Evolutionary conservation across 2,113 vertebrate species (phyloP).

Genomic region (Lagopus muta): DNA sequence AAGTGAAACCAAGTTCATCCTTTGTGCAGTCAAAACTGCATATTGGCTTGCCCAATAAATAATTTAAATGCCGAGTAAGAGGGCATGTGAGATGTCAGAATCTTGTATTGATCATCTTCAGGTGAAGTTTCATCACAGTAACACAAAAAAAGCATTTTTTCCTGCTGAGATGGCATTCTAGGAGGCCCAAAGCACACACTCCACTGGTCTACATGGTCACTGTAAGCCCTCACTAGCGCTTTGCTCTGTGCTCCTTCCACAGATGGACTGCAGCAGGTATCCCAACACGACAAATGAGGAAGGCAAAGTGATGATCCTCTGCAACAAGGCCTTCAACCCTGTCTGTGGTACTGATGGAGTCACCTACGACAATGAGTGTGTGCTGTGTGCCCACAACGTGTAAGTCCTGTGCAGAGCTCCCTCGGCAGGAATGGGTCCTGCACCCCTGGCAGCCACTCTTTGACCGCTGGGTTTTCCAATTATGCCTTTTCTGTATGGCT

Average conservation of each 20-base stretch:
- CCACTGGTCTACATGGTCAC: not conserved
- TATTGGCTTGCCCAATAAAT: not conserved
- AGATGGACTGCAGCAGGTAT: constrained; percentile 56
- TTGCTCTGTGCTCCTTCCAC: not conserved
- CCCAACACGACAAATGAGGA: not conserved
- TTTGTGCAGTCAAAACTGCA: not conserved
- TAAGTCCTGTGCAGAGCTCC: not conserved
- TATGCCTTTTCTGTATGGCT: not conserved
- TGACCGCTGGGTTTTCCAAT: not conserved
- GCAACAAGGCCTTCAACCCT: accelerated
- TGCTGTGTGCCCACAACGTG: not conserved
- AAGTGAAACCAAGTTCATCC: not conserved
- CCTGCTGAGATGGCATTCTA: not conserved
- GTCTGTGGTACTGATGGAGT: not conserved
- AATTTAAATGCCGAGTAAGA: not conserved
- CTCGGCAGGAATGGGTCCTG: accelerated
- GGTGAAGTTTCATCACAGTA: not conserved
- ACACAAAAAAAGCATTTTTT: not conserved
- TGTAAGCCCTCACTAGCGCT: not conserved
- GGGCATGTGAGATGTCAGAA: not conserved
- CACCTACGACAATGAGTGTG: constrained; percentile 26
- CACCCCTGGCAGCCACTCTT: not conserved
- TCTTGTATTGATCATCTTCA: not conserved
- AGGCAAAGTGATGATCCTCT: not conserved
- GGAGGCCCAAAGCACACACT: accelerated